A percentile compares a stretch with the other conserved stretches of the same genome.
phyloP scores from a whole-genome alignment of 1,140 invertebrate genomes.

The Octopus sinensis region DNA sequence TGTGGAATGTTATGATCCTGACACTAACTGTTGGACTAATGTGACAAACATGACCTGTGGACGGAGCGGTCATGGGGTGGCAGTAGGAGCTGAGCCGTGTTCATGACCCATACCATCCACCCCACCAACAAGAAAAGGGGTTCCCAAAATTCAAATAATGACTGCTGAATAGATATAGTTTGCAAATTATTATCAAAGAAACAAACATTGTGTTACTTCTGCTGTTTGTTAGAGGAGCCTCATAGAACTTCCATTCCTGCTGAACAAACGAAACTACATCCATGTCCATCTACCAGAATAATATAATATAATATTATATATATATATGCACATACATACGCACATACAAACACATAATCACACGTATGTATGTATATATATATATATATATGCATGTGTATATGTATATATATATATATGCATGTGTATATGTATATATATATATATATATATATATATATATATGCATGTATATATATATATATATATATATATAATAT shows the following conservation, averaged over 20 bases:
- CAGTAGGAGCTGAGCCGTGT: slow-evolving; percentile 64
- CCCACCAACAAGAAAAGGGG: neutral
- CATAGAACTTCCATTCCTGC: neutral
- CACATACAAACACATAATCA: neutral
- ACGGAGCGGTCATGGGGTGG: slow-evolving; percentile 83
- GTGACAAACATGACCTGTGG: slow-evolving; percentile 78
- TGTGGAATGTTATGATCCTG: slow-evolving; percentile 83
- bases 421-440: neutral
- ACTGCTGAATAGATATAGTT: neutral
- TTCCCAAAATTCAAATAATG: neutral
- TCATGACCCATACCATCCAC: neutral
- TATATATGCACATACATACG: neutral
- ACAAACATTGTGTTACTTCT: neutral
- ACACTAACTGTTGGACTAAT: slow-evolving; percentile 71
- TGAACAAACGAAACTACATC: neutral
- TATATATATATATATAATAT: neutral
- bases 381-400: neutral
- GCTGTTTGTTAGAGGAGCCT: neutral
- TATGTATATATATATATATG: neutral
- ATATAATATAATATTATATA: too few species aligned
- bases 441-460: neutral
- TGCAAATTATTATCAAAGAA: neutral
- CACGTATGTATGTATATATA: neutral
- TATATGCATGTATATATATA: neutral
- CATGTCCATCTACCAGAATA: neutral